phyloP scores from a whole-genome alignment of 2,888 invertebrate genomes.

The Drosophila pegasa region DNA sequence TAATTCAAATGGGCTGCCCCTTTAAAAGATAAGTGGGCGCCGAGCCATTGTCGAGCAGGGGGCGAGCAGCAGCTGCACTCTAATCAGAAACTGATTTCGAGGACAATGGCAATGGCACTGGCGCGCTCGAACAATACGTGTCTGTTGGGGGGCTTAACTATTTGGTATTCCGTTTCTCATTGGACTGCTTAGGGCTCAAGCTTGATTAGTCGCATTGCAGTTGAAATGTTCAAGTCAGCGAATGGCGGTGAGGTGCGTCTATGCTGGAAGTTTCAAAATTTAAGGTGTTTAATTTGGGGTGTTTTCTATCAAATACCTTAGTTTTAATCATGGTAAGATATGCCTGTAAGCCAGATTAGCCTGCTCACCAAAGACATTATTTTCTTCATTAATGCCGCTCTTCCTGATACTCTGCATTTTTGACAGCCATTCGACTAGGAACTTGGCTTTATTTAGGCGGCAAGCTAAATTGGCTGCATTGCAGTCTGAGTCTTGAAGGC shows the following conservation, averaged over 20 bases:
- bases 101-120: slow-evolving; percentile 51
- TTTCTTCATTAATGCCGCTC: no score
- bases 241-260: no score
- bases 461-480: background rate
- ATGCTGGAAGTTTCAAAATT: no score
- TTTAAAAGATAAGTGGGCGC: slow-evolving; percentile 8
- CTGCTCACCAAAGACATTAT: no score
- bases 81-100: slow-evolving; percentile 47
- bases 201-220: slow-evolving; percentile 4
- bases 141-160: background rate
- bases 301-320: no score
- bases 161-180: background rate
- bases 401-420: no score
- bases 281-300: no score
- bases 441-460: background rate
- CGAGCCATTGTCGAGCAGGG: background rate
- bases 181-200: background rate
- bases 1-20: slow-evolving; percentile 23
- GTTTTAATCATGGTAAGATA: no score
- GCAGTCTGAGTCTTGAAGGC: background rate
- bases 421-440: background rate
- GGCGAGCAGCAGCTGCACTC: slow-evolving; percentile 39
- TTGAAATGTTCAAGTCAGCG: background rate
- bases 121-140: background rate
- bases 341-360: no score